Conservation (phyloP, 2,797 vertebrate genomes). For the Lepus townsendii region DNA sequence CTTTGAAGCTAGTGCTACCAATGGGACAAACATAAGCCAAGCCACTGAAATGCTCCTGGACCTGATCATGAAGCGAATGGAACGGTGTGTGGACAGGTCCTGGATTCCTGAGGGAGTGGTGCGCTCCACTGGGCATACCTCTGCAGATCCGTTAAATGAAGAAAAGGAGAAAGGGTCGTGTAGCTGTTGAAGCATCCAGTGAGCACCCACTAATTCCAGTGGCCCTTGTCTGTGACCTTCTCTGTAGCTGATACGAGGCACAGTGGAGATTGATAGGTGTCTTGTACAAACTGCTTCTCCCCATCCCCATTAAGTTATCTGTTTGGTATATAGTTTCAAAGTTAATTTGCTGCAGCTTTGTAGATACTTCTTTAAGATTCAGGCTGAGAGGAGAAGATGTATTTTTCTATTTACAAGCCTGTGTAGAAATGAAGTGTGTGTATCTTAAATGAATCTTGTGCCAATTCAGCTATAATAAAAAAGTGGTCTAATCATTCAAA, state of each 20-base stretch:
- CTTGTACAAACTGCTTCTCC: neutral
- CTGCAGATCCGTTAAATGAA: constrained; percentile 89
- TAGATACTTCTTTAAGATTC: constrained; percentile 65
- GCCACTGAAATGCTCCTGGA: constrained; percentile 96
- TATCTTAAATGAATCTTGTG: constrained; percentile 78
- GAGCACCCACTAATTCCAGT: neutral
- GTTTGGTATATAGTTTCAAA: constrained; percentile 6
- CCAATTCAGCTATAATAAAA: constrained; percentile 75
- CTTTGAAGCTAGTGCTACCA: constrained; percentile 98
- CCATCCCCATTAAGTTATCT: neutral
- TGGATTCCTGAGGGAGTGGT: constrained; percentile 98
- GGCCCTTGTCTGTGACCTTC: neutral
- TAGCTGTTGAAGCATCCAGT: constrained; percentile 90
- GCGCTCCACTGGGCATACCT: constrained; percentile 93
- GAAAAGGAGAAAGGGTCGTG: constrained; percentile 91
- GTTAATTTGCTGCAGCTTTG: constrained; percentile 65
- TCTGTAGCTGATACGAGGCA: constrained; percentile 54
- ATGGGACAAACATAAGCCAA: constrained; percentile 93
- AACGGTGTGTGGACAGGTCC: constrained; percentile 98
- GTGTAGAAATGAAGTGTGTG: constrained; percentile 71
- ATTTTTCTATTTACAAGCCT: constrained; percentile 82
- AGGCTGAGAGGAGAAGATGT: constrained; percentile 54
- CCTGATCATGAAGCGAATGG: constrained; percentile 99
- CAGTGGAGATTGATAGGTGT: constrained; percentile 61
- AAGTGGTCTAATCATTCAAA: constrained; percentile 67